These are phyloP conservation scores for Laothoe populi DNA, from an alignment of 2,888 invertebrate genomes.

Conservation along the genomic window DNA sequence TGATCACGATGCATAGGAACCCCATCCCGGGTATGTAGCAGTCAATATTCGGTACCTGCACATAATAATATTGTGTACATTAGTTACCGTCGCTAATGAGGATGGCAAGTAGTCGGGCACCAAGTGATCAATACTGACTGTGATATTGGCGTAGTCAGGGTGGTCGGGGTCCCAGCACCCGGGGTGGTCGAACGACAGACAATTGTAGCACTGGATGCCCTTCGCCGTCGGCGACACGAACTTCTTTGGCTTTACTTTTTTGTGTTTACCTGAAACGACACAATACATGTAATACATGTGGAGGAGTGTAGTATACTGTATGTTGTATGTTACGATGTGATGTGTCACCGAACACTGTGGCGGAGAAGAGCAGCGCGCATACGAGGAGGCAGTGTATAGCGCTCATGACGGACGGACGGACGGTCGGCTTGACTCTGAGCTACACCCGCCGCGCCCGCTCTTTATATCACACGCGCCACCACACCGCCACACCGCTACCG, in stretches of 20 bases:
- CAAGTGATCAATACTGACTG: conserved; percentile 50
- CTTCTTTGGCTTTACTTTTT: conserved; percentile 73
- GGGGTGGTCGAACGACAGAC: conserved; percentile 77
- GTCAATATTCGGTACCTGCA: conserved; percentile 75
- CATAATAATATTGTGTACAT: background rate
- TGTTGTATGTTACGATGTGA: background rate
- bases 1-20: conserved; percentile 76
- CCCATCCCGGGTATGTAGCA: conserved; percentile 81
- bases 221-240: conserved; percentile 68
- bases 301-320: background rate
- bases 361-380: conserved; percentile 61
- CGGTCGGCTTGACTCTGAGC: conserved; percentile 5
- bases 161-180: conserved; percentile 82
- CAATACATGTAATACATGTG: too few species aligned
- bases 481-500: background rate
- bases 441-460: conserved; percentile 4
- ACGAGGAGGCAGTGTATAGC: conserved; percentile 53
- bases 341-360: conserved; percentile 58
- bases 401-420: conserved; percentile 45
- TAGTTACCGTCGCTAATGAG: too few species aligned
- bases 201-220: conserved; percentile 80
- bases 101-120: too few species aligned
- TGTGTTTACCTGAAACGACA: conserved; percentile 63
- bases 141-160: conserved; percentile 75
- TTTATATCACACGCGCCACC: conserved; percentile 1